phyloP scores from a whole-genome alignment of 2,888 invertebrate genomes.

The Pachymerium ferrugineum region DNA sequence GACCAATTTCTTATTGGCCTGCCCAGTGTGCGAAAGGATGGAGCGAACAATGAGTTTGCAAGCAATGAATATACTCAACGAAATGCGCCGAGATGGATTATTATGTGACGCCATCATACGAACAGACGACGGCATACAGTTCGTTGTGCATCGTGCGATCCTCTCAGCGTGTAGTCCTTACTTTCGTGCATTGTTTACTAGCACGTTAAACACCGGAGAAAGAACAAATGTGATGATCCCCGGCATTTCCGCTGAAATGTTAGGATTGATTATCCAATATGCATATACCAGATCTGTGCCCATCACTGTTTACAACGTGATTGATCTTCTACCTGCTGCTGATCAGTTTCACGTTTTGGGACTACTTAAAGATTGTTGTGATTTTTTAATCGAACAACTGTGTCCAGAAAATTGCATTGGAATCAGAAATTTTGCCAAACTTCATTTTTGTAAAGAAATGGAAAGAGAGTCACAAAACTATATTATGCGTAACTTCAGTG shows the following conservation, averaged over 20 bases:
- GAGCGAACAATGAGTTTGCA: constrained; percentile 74
- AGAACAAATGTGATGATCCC: constrained; percentile 67
- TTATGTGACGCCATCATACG: constrained; percentile 80
- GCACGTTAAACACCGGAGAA: constrained; percentile 63
- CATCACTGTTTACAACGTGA: constrained; percentile 71
- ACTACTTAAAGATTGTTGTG: constrained; percentile 72
- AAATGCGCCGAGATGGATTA: constrained; percentile 72
- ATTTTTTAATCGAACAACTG: constrained; percentile 64
- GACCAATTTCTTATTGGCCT: neutral
- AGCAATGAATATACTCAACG: constrained; percentile 76
- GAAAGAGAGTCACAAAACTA: constrained; percentile 64
- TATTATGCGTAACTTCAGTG: constrained; percentile 67
- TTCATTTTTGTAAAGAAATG: constrained; percentile 66
- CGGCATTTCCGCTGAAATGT: constrained; percentile 68
- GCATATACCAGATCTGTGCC: constrained; percentile 74
- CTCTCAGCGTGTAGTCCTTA: constrained; percentile 84
- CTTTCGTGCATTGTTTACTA: constrained; percentile 82
- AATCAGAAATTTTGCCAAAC: constrained; percentile 73
- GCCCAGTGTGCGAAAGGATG: constrained; percentile 35
- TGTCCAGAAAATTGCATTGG: constrained; percentile 75
- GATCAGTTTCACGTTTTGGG: constrained; percentile 83
- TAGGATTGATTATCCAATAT: constrained; percentile 73
- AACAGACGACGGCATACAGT: constrained; percentile 71
- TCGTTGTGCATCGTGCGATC: constrained; percentile 79
- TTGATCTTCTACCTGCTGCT: constrained; percentile 68